Conservation (phyloP, 2,888 invertebrate species). For the Acleris sparsana region DNA sequence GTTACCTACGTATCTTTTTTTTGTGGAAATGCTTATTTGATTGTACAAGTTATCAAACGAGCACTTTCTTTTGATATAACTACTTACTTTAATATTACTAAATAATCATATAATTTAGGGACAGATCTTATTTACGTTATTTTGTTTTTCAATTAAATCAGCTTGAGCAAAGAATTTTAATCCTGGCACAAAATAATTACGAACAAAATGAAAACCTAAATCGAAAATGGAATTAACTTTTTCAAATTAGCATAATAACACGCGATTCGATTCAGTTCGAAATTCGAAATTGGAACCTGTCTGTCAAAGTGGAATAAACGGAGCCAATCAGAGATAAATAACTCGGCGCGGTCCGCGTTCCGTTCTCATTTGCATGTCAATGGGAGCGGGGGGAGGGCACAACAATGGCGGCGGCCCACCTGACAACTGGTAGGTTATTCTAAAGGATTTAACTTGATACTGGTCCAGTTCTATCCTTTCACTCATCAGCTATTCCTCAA, state of each 20-base stretch:
- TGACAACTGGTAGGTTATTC: slow-evolving; percentile 50
- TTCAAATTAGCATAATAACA: slow-evolving; percentile 53
- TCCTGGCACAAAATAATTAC: slow-evolving; percentile 8
- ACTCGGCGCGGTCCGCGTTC: slow-evolving; percentile 69
- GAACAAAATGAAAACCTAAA: slow-evolving; percentile 5
- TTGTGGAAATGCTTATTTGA: too few species aligned
- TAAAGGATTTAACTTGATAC: too few species aligned
- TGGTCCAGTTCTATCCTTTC: too few species aligned
- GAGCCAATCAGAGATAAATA: slow-evolving; percentile 82
- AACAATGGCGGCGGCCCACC: slow-evolving; percentile 67
- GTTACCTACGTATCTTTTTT: too few species aligned
- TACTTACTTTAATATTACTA: too few species aligned
- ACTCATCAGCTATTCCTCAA: too few species aligned
- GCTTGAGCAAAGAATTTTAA: neutral
- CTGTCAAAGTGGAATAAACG: slow-evolving; percentile 78
- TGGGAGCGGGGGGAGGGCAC: slow-evolving; percentile 50
- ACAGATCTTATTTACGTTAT: too few species aligned
- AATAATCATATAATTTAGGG: too few species aligned
- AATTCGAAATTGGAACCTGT: slow-evolving; percentile 74
- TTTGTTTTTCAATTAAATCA: too few species aligned
- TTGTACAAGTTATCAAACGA: too few species aligned
- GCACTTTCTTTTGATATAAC: too few species aligned
- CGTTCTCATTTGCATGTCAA: slow-evolving; percentile 76
- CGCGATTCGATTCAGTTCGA: slow-evolving; percentile 60
- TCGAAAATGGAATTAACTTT: slow-evolving; percentile 34